A percentile compares a stretch with the other conserved stretches of the same genome.
These are phyloP conservation scores for Smittia aterrima DNA, from an alignment of 2,888 invertebrate genomes.

Conservation along the genomic window DNA sequence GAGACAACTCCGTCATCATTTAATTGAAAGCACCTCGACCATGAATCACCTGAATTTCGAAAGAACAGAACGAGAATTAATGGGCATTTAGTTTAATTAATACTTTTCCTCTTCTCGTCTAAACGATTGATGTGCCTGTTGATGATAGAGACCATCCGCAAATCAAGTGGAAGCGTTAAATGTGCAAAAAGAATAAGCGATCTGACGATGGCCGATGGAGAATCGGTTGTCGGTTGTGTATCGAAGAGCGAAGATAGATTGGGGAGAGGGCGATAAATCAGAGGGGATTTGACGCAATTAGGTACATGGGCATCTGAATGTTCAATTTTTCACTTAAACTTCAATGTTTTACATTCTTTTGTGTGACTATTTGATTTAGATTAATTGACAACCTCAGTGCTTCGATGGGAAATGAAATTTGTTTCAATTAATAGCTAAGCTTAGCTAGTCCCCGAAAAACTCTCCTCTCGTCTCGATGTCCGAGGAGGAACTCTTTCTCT, in stretches of 20 bases:
- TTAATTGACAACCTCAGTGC: constrained; percentile 36
- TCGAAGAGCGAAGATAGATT: constrained; percentile 4
- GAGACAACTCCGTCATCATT: too few species aligned
- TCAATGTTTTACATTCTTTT: constrained; percentile 26
- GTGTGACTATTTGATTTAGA: constrained; percentile 40
- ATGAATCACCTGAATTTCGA: neutral
- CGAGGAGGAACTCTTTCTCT: neutral
- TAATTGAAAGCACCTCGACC: neutral
- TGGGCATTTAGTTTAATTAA: constrained; percentile 40
- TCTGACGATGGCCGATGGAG: neutral
- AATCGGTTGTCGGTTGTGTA: neutral
- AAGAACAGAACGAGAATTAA: constrained; percentile 29
- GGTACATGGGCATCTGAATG: neutral
- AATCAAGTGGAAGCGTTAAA: constrained; percentile 41
- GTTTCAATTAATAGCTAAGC: constrained; percentile 39
- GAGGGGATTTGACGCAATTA: constrained; percentile 23
- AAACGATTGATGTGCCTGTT: constrained; percentile 39
- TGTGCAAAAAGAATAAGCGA: constrained; percentile 21
- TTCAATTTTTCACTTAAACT: constrained; percentile 40
- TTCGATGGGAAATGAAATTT: constrained; percentile 30
- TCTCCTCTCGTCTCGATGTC: neutral
- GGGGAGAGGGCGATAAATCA: constrained; percentile 12
- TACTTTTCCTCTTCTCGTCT: constrained; percentile 24
- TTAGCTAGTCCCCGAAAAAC: constrained; percentile 13
- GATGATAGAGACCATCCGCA: constrained; percentile 37